A percentile compares a stretch with the other conserved stretches of the same genome.
Conservation (phyloP, 2,113 vertebrate genomes). For the Lycaon pictus region DNA sequence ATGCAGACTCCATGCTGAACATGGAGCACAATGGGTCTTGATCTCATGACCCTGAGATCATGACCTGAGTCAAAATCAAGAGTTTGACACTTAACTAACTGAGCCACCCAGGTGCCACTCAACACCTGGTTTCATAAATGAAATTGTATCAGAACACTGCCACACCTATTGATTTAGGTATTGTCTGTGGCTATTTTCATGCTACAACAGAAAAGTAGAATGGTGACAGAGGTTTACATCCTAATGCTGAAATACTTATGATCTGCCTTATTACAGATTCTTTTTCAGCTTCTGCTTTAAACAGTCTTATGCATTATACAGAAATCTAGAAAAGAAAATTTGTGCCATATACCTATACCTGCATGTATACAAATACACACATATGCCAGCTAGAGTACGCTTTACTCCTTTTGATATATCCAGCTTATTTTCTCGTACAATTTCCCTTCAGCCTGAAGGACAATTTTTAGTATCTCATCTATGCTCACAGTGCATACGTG, state of each 20-base stretch:
- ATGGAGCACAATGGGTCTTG: too few relatives aligned
- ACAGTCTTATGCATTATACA: background rate
- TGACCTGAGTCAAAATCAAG: too few relatives aligned
- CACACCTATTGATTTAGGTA: background rate
- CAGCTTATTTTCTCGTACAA: background rate
- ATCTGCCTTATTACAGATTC: background rate
- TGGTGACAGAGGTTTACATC: background rate
- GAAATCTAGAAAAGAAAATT: background rate
- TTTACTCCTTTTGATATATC: too few relatives aligned
- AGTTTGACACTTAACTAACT: too few relatives aligned
- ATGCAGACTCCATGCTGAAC: too few relatives aligned
- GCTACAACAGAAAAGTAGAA: background rate
- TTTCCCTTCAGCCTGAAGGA: background rate
- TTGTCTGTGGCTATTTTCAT: background rate
- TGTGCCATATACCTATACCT: background rate
- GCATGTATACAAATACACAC: background rate
- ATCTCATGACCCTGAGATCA: too few relatives aligned
- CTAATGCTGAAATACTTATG: background rate
- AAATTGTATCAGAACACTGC: background rate
- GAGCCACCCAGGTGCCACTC: too few relatives aligned
- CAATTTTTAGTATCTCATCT: background rate
- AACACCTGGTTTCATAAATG: background rate
- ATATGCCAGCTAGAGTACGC: background rate
- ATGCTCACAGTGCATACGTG: background rate
- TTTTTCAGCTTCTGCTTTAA: background rate